These are phyloP conservation scores for Pararge aegeria DNA, from an alignment of 1,140 invertebrate genomes.

Conservation along the genomic window DNA sequence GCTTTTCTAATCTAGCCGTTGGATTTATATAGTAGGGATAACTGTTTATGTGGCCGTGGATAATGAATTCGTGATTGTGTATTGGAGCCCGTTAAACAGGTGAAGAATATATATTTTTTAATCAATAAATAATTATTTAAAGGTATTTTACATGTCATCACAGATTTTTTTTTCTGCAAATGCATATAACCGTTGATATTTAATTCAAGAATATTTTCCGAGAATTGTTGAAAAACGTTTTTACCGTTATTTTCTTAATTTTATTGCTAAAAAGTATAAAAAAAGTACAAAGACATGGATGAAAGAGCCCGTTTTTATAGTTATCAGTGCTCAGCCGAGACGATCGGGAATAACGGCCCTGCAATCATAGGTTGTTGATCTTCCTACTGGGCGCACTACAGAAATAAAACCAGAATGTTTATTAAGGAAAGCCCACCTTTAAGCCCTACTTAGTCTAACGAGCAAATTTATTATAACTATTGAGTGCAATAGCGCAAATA, in stretches of 20 bases:
- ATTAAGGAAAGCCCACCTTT: constrained; percentile 40
- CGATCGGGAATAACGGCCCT: constrained; percentile 72
- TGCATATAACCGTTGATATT: neutral
- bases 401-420: constrained; percentile 56
- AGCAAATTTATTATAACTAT: constrained; percentile 4
- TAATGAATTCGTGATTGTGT: constrained; percentile 74
- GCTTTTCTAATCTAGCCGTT: constrained; percentile 33
- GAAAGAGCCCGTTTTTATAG: constrained; percentile 40
- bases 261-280: neutral
- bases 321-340: constrained; percentile 58
- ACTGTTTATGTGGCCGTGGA: constrained; percentile 65
- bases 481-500: neutral
- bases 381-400: constrained; percentile 55
- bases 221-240: neutral
- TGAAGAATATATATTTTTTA: constrained; percentile 48
- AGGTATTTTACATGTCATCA: neutral
- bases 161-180: neutral
- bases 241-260: neutral
- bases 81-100: constrained; percentile 64
- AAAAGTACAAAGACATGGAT: constrained; percentile 28
- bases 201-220: neutral
- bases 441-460: constrained; percentile 10
- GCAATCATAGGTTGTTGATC: constrained; percentile 78
- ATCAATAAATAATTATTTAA: neutral
- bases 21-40: constrained; percentile 55